A percentile compares a stretch with the other conserved stretches of the same genome.
Evolutionary conservation across 2,888 invertebrate genomes (phyloP).

Genomic region (Lottia scabra): DNA sequence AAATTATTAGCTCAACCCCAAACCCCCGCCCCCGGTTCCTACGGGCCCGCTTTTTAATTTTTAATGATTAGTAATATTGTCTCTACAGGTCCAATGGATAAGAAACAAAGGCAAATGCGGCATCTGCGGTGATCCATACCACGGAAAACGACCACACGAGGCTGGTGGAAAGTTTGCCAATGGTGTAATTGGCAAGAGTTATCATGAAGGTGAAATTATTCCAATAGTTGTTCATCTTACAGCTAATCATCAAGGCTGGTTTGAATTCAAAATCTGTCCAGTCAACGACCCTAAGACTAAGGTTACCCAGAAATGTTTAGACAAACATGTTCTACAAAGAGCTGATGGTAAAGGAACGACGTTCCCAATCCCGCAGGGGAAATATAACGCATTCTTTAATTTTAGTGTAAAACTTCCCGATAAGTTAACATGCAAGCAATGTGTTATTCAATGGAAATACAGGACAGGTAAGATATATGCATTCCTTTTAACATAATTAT

Average conservation of each 20-base stretch:
- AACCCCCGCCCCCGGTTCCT: too few relatives aligned
- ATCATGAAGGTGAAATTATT: conserved; percentile 60
- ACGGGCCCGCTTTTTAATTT: too few relatives aligned
- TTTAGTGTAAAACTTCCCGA: conserved; percentile 55
- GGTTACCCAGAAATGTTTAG: conserved; percentile 63
- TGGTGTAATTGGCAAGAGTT: conserved; percentile 60
- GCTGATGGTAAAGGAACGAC: conserved; percentile 48
- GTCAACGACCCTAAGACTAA: conserved; percentile 45
- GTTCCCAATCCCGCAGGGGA: conserved; percentile 33
- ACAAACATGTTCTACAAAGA: conserved; percentile 55
- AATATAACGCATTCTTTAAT: conserved; percentile 42
- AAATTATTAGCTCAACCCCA: too few relatives aligned
- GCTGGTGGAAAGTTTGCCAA: conserved; percentile 62
- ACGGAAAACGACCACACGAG: conserved; percentile 59
- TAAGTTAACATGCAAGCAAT: conserved; percentile 61
- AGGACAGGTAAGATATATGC: conserved; percentile 59
- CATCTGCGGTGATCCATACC: conserved; percentile 87
- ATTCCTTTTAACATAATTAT: too few relatives aligned
- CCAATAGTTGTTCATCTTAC: conserved; percentile 64
- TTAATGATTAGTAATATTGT: too few relatives aligned
- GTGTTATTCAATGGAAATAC: conserved; percentile 70
- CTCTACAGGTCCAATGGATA: conserved; percentile 53
- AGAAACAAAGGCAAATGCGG: conserved; percentile 81
- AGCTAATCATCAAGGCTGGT: conserved; percentile 66
- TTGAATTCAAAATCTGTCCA: conserved; percentile 67